These are phyloP conservation scores for Papilio xuthus DNA, from an alignment of 1,140 invertebrate species.

Conservation along the genomic window DNA sequence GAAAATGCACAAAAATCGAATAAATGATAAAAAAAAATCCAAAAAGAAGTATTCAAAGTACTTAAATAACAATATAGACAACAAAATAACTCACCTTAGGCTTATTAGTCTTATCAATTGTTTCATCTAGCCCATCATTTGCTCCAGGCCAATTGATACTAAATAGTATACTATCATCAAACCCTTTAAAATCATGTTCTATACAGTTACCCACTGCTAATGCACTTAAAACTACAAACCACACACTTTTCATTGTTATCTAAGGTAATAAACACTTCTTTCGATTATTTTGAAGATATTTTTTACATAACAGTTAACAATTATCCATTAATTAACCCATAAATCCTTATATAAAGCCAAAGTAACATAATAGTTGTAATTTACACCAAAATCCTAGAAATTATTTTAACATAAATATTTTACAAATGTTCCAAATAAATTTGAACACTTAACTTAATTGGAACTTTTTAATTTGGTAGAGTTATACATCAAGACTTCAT, in stretches of 20 bases:
- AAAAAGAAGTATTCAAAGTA: not conserved
- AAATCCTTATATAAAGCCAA: not conserved
- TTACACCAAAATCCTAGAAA: not conserved
- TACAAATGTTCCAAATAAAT: not conserved
- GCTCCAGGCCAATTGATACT: constrained; percentile 91
- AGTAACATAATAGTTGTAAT: not conserved
- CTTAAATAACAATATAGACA: constrained; percentile 29
- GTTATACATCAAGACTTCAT: not conserved
- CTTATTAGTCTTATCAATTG: constrained; percentile 54
- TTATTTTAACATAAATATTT: not conserved
- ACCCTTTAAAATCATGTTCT: constrained; percentile 85
- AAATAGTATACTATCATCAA: constrained; percentile 91
- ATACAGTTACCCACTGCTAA: constrained; percentile 58
- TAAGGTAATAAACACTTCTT: constrained; percentile 16
- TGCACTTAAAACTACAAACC: constrained; percentile 52
- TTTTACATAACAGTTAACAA: not conserved
- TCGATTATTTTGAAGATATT: constrained; percentile 16
- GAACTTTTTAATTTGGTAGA: not conserved
- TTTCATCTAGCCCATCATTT: constrained; percentile 71
- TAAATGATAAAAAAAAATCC: not conserved
- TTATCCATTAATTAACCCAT: not conserved
- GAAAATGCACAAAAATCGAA: constrained; percentile 62
- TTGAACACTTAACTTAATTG: not conserved
- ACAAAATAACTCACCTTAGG: constrained; percentile 50
- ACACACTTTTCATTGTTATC: constrained; percentile 46